phyloP scores from a whole-genome alignment of 2,888 invertebrate genomes.

The Rotaria macrura region DNA sequence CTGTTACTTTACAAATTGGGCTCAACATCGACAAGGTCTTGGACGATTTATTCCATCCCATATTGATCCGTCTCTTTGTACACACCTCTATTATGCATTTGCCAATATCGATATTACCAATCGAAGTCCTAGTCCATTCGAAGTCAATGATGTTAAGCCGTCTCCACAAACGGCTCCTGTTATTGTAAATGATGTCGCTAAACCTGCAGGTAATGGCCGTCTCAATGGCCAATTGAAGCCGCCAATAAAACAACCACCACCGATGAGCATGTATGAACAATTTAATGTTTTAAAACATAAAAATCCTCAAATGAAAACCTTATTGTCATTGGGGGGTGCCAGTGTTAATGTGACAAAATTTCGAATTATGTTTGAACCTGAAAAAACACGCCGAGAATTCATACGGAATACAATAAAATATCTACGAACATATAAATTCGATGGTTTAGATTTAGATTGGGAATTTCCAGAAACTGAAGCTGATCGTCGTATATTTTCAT shows the following conservation, averaged over 20 bases:
- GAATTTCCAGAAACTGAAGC: constrained; percentile 32
- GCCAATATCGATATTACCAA: constrained; percentile 60
- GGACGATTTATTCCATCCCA: constrained; percentile 68
- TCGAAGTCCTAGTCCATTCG: constrained; percentile 39
- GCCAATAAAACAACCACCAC: neutral
- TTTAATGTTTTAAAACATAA: constrained; percentile 28
- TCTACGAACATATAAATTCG: constrained; percentile 31
- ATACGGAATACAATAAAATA: constrained; percentile 29
- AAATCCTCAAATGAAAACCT: constrained; percentile 33
- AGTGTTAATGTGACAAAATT: constrained; percentile 29
- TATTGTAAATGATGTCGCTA: neutral
- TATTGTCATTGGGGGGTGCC: constrained; percentile 33
- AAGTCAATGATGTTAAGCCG: constrained; percentile 23
- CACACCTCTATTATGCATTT: constrained; percentile 72
- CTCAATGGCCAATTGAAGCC: neutral
- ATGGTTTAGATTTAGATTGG: constrained; percentile 34
- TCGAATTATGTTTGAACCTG: neutral
- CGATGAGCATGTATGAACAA: constrained; percentile 27
- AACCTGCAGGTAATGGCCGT: neutral
- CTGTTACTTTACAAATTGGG: constrained; percentile 66
- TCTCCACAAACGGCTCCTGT: neutral
- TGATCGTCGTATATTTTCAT: constrained; percentile 26
- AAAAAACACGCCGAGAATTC: constrained; percentile 29
- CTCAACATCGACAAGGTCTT: constrained; percentile 65
- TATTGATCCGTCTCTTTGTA: constrained; percentile 64